Evolutionary conservation across 2,888 invertebrate genomes (phyloP).

Genomic region (Nysson spinosus): DNA sequence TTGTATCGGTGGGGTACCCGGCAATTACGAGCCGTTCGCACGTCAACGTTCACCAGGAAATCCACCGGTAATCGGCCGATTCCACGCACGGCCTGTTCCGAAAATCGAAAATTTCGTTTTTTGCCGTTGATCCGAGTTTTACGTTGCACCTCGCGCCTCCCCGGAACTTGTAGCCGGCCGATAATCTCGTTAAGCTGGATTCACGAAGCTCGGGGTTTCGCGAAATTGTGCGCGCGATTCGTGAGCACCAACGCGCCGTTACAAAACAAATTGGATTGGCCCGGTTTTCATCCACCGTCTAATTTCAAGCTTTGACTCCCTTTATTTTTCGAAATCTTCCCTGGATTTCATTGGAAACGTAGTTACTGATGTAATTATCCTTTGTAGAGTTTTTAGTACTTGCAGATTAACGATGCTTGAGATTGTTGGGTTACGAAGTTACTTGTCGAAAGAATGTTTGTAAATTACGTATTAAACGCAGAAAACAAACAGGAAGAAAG

Average conservation of each 20-base stretch:
- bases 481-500: too few relatives aligned
- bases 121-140: conserved; percentile 17
- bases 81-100: conserved; percentile 1
- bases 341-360: too few relatives aligned
- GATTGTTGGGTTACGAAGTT: too few relatives aligned
- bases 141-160: neutral
- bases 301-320: too few relatives aligned
- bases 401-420: too few relatives aligned
- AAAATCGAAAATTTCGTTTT: conserved; percentile 42
- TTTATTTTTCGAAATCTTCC: too few relatives aligned
- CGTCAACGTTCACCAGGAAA: conserved; percentile 2
- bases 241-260: neutral
- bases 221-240: conserved; percentile 38
- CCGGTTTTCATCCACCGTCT: too few relatives aligned
- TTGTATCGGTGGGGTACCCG: conserved; percentile 13
- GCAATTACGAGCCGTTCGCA: conserved; percentile 24
- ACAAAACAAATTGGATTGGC: too few relatives aligned
- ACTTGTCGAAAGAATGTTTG: too few relatives aligned
- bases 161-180: conserved; percentile 36
- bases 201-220: conserved; percentile 31
- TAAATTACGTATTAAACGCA: too few relatives aligned
- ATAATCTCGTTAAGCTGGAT: conserved; percentile 52
- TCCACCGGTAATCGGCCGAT: conserved; percentile 2
- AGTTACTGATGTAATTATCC: too few relatives aligned
- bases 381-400: too few relatives aligned